Evolutionary conservation across 2,888 invertebrate species (phyloP), one percentile per base, ranked within the genome.

Genomic region (Brenthis ino): DNA sequence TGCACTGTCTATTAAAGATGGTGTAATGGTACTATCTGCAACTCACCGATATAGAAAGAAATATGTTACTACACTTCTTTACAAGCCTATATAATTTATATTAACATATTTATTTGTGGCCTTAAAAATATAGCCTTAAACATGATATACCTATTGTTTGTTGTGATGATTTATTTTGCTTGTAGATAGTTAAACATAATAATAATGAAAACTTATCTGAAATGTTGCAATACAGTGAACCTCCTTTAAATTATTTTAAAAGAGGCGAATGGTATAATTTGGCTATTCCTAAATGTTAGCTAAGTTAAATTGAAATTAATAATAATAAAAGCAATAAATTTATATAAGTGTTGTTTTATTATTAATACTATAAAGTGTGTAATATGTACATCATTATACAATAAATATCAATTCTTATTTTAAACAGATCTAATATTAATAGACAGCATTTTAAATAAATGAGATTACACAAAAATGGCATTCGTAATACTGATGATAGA

Each of bases 1-100:
- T 89, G 99, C 99, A n/a, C 94, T 99, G 74, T 99, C 99, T 60
- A 99, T 99, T 81, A 99, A 99, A 93, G 99, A 99, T 89, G 99
- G 99, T 63, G 99, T 99, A 3, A 99, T 99, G 99, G 99, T 99
- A 54, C 93, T 99, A 48, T 99, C 99, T 82, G 99, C 99, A 14
- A 99, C 99, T 6, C 99, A 99, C 90, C 95, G 99, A 74, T 99
- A 99, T 88, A 95, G 99, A 75, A 99, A 99, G 94, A 99, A 99
- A 94, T 99, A 99, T 93, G 99, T 99, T 53, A 99, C 99, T 24
- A 99, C 99, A 28, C 94, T 99, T 70, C 94, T 99, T 14, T 99
- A 99, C 92, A 99, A 99, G 88, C 99, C 99, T 64, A 99, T 99
- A 80, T 97, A 95, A 94, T 58, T 50, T 66, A n/a, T 58, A 54